phyloP scores from a whole-genome alignment of 2,888 invertebrate genomes.

The Epinotia demarniana region DNA sequence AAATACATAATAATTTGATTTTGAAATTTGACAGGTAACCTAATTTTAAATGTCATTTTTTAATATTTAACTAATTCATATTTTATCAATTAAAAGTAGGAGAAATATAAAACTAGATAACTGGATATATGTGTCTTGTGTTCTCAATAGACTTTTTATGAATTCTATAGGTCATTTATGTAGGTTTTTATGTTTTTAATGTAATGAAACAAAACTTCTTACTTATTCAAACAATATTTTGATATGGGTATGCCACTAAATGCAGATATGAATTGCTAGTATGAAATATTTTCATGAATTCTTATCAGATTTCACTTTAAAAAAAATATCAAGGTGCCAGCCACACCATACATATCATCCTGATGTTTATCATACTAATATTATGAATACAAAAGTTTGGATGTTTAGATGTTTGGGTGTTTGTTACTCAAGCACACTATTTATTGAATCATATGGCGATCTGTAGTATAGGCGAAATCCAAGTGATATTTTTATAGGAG shows the following conservation, averaged over 20 bases:
- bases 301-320: constrained; percentile 3
- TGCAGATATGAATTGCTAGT: not conserved
- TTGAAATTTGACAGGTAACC: constrained; percentile 46
- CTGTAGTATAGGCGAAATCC: no score
- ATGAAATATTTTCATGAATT: not conserved
- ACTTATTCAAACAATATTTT: not conserved
- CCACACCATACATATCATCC: not conserved
- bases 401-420: no score
- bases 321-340: not conserved
- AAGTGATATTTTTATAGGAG: no score
- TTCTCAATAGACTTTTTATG: not conserved
- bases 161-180: not conserved
- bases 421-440: no score
- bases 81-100: constrained; percentile 8
- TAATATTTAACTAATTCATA: constrained; percentile 19
- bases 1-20: constrained; percentile 35
- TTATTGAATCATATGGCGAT: no score
- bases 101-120: not conserved
- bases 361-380: no score
- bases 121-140: not conserved
- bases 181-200: not conserved
- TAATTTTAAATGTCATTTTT: constrained; percentile 41
- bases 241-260: not conserved
- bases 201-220: not conserved
- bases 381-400: no score